Evolutionary conservation across 2,113 vertebrate species (phyloP), one percentile per base, ranked within the genome.

Genomic region (Smithornis capensis): DNA sequence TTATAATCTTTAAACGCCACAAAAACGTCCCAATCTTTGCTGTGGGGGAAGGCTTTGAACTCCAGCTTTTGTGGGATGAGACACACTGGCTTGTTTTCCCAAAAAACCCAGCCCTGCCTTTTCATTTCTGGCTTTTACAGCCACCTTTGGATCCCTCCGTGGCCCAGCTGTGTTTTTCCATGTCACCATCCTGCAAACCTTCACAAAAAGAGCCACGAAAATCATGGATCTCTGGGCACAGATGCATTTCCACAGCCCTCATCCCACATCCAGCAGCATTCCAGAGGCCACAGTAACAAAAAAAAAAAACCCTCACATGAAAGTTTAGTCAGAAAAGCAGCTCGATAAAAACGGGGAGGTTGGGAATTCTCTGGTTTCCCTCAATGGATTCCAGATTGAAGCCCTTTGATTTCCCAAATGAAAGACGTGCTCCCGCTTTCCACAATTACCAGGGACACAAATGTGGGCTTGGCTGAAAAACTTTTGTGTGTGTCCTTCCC

Each of bases 301-400:
- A 47, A 76, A 37, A 68, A 29, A 31, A 8, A 5, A 33, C 40
- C 44, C 60, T 37, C 27, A 28, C 29, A 28, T 25, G 17, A 47
- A 83, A 73, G 42, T 52, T n/a, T 25, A 80, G 24, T 67, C 77
- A 87, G 89, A 80, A 75, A 87, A 80, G 33, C 17, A 0, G 4
- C 63, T 90, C 6, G 3, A 67, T 64, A 63, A 80, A 87, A 87
- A 70, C 22, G 67, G 37, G 37, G 62, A 77, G 50, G 78, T 45
- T 83, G 3, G 7, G 42, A 57, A 87, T 67, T 63, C 38, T 87
- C 81, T 87, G 63, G 13, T 92, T 92, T 92, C 15, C 0, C 69
- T 81, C 78, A 40, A 84, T 92, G 78, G 22, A 49, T 95, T 94
- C 86, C 90, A 87, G 82, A 92, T 83, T 92, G 68, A 35, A 81